Conservation (phyloP, 2,113 vertebrate genomes). For the Poicephalus meyeri region DNA sequence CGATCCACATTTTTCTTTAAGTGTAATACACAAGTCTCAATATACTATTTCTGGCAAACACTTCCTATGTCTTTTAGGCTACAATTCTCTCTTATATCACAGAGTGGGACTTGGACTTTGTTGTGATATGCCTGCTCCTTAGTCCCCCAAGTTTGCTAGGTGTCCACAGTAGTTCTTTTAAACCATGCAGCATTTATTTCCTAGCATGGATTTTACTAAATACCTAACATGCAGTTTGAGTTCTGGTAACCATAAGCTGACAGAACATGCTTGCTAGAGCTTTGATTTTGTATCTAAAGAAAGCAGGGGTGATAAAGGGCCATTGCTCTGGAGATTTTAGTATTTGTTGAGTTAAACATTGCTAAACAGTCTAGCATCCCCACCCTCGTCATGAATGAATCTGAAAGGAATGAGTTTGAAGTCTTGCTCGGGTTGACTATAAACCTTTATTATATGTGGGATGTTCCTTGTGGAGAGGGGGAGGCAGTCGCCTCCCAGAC, state of each 20-base stretch:
- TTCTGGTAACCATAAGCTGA: constrained; percentile 32
- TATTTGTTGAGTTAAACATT: constrained; percentile 78
- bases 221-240: neutral
- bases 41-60: neutral
- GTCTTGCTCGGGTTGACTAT: constrained; percentile 71
- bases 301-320: constrained; percentile 16
- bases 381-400: constrained; percentile 76
- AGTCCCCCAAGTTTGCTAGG: neutral
- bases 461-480: constrained; percentile 68
- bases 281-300: constrained; percentile 54
- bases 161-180: neutral
- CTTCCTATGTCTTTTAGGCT: neutral
- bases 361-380: constrained; percentile 53
- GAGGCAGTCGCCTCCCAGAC: constrained; percentile 52
- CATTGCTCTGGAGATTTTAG: constrained; percentile 65
- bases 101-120: neutral
- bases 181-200: neutral
- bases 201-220: neutral
- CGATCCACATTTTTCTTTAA: neutral
- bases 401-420: constrained; percentile 78
- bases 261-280: constrained; percentile 14
- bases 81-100: neutral
- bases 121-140: neutral
- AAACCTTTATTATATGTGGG: constrained; percentile 80
- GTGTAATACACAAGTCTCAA: neutral